phyloP scores from a whole-genome alignment of 1,140 invertebrate species.

The Steinernema feltiae region DNA sequence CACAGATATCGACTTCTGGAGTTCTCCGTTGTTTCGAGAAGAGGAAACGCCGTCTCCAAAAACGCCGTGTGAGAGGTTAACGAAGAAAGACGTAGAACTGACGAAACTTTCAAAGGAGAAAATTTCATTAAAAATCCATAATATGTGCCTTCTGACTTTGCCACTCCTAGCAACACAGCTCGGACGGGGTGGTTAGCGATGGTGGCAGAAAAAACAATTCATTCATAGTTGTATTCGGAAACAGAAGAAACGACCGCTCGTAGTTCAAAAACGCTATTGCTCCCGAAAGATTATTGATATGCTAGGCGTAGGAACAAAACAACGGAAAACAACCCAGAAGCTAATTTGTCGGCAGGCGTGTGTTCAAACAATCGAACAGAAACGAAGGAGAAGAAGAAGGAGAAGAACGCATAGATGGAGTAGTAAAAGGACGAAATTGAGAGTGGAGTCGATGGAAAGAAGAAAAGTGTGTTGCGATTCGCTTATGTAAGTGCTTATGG shows the following conservation, averaged over 20 bases:
- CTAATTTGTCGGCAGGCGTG: slow-evolving; percentile 7
- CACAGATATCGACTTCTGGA: too few relatives aligned
- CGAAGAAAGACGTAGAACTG: too few relatives aligned
- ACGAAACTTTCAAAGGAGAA: too few relatives aligned
- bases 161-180: too few relatives aligned
- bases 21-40: too few relatives aligned
- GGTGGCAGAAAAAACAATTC: background rate
- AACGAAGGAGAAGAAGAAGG: background rate
- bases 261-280: background rate
- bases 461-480: background rate
- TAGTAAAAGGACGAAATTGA: background rate
- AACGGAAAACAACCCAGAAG: slow-evolving; percentile 5
- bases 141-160: too few relatives aligned
- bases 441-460: background rate
- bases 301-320: background rate
- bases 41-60: too few relatives aligned
- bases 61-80: too few relatives aligned
- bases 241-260: slow-evolving; percentile 8
- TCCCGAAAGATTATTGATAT: slow-evolving; percentile 13
- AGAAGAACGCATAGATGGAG: background rate
- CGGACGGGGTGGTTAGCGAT: background rate
- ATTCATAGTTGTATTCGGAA: background rate
- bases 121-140: too few relatives aligned
- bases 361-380: background rate
- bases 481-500: slow-evolving; percentile 12